These are phyloP conservation scores for Acrossocheilus wenchowensis DNA, from an alignment of 2,797 vertebrate genomes.

Conservation along the genomic window DNA sequence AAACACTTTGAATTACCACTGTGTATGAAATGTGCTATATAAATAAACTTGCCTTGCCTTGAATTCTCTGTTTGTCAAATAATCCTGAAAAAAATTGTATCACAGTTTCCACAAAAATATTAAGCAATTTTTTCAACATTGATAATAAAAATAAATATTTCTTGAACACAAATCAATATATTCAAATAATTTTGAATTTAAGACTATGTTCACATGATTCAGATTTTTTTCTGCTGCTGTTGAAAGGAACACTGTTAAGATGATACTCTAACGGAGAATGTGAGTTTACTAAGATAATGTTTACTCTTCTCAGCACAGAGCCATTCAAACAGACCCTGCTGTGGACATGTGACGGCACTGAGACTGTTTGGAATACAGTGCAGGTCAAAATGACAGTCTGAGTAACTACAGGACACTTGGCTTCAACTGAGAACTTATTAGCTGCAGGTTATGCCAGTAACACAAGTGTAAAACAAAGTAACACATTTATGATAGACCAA, in stretches of 20 bases:
- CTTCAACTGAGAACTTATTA: background rate
- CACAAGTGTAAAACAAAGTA: slow-evolving; percentile 7
- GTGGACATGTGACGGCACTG: background rate
- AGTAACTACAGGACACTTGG: slow-evolving; percentile 24
- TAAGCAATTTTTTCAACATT: background rate
- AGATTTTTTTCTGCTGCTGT: background rate
- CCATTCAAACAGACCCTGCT: slow-evolving; percentile 23
- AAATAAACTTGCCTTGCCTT: too few species aligned
- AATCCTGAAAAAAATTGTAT: background rate
- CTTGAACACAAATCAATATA: background rate
- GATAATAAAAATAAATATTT: background rate
- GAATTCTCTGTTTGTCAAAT: background rate
- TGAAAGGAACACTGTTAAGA: background rate
- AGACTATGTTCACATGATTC: background rate
- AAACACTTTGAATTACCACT: too few species aligned
- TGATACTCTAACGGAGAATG: background rate
- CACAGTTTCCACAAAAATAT: background rate
- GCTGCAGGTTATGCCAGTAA: slow-evolving; percentile 16
- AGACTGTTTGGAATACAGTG: slow-evolving; percentile 20
- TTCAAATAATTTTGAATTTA: background rate
- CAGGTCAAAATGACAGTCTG: slow-evolving; percentile 27
- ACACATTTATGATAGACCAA: background rate
- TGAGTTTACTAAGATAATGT: slow-evolving; percentile 16
- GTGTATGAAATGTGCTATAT: too few species aligned
- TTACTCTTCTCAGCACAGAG: slow-evolving; percentile 31